Conservation (phyloP, 2,113 vertebrate species). For the Pyxicephalus adspersus region DNA sequence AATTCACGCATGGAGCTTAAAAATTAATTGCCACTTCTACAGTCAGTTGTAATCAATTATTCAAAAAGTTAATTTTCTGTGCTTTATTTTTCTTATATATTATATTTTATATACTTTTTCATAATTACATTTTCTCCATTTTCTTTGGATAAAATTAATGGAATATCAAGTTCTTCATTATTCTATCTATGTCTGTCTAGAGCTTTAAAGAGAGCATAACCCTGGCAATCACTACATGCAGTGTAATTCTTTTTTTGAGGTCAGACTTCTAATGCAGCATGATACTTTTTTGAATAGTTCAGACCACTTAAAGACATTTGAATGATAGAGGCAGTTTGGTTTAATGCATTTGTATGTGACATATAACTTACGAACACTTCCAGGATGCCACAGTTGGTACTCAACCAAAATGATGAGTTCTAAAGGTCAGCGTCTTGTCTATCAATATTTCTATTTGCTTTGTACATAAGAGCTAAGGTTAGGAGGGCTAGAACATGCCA, state of each 20-base stretch:
- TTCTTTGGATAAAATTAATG: no score
- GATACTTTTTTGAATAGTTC: neutral
- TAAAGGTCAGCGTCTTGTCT: slow-evolving; percentile 41
- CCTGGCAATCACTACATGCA: neutral
- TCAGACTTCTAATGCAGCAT: neutral
- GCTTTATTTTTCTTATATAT: no score
- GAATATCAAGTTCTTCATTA: no score
- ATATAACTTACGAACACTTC: slow-evolving; percentile 16
- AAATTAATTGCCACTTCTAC: no score
- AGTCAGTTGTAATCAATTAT: no score
- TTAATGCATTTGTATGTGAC: slow-evolving; percentile 20
- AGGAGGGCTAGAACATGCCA: neutral
- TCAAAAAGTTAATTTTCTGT: no score
- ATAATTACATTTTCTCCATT: no score
- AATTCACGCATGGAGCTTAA: no score
- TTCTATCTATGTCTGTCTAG: no score
- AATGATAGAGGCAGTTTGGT: slow-evolving; percentile 15
- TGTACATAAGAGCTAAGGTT: slow-evolving; percentile 38
- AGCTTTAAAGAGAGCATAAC: neutral
- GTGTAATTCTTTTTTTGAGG: neutral
- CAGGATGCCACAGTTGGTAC: neutral
- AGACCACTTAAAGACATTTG: slow-evolving; percentile 6
- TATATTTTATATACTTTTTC: no score
- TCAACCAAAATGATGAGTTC: slow-evolving; percentile 9
- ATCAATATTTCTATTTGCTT: slow-evolving; percentile 50